A percentile compares a stretch with the other conserved stretches of the same genome.
Conservation (phyloP, 2,888 invertebrate genomes). For the Gari tellinella region DNA sequence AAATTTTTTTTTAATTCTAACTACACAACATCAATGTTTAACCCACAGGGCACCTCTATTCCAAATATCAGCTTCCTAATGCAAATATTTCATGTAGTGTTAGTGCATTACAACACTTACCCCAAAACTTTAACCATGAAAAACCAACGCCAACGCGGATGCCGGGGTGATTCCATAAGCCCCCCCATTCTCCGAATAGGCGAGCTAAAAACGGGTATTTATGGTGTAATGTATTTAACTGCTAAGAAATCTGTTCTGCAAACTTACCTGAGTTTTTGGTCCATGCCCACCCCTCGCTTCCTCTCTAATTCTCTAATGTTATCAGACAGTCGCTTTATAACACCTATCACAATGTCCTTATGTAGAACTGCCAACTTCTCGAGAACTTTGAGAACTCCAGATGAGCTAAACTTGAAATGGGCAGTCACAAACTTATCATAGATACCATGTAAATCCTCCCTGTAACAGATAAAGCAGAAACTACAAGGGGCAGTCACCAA, state of each 20-base stretch:
- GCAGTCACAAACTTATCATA: constrained; percentile 40
- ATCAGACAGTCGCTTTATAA: constrained; percentile 54
- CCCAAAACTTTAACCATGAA: too few species aligned
- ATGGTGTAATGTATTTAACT: neutral
- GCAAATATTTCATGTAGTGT: too few species aligned
- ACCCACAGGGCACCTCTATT: too few species aligned
- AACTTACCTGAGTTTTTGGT: constrained; percentile 66
- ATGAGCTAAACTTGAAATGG: constrained; percentile 48
- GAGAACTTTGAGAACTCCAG: constrained; percentile 57
- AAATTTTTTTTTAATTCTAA: too few species aligned
- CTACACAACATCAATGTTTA: too few species aligned
- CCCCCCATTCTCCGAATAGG: too few species aligned
- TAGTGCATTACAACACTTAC: too few species aligned
- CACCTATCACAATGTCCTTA: constrained; percentile 41
- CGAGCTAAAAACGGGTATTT: too few species aligned
- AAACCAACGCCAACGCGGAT: too few species aligned
- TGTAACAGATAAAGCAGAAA: constrained; percentile 20
- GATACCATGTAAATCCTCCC: constrained; percentile 21
- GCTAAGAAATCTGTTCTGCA: neutral
- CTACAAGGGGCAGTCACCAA: too few species aligned
- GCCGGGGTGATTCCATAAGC: too few species aligned
- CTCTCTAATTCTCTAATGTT: constrained; percentile 60
- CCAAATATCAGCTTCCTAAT: too few species aligned
- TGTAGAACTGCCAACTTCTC: constrained; percentile 57
- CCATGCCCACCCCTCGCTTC: constrained; percentile 68